Evolutionary conservation across 1,140 invertebrate species (phyloP).

Genomic region (Hormaphis cornu): DNA sequence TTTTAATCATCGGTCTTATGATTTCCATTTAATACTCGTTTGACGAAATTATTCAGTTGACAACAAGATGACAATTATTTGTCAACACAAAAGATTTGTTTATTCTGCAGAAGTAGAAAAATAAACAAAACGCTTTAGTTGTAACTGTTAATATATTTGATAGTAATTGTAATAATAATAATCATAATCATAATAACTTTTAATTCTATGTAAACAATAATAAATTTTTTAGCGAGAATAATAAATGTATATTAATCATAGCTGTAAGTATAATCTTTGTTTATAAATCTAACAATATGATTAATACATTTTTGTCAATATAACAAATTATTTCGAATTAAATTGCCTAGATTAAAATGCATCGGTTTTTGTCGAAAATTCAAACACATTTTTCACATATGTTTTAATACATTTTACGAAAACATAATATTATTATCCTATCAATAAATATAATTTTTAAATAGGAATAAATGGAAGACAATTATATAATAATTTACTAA

Average conservation of each 20-base stretch:
- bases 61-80: no score
- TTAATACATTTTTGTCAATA: constrained; percentile 19
- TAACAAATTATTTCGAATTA: constrained; percentile 22
- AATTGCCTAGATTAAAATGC: constrained; percentile 27
- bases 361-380: not conserved
- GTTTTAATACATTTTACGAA: constrained; percentile 21
- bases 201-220: constrained; percentile 20
- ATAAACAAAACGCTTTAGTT: no score
- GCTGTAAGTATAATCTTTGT: constrained; percentile 17
- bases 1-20: no score
- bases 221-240: constrained; percentile 29
- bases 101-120: no score
- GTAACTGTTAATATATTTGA: not conserved
- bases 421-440: constrained; percentile 28
- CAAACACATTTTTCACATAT: constrained; percentile 15
- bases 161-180: constrained; percentile 1
- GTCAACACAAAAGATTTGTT: no score
- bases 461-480: constrained; percentile 33
- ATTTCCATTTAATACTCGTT: no score
- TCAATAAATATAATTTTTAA: constrained; percentile 8
- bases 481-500: constrained; percentile 29
- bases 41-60: no score
- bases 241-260: constrained; percentile 16
- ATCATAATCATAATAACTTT: constrained; percentile 2
- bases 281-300: constrained; percentile 11